Base-by-base conservation (phyloP, 2,888 invertebrate genomes). In the Acrocera orbiculus region DNA sequence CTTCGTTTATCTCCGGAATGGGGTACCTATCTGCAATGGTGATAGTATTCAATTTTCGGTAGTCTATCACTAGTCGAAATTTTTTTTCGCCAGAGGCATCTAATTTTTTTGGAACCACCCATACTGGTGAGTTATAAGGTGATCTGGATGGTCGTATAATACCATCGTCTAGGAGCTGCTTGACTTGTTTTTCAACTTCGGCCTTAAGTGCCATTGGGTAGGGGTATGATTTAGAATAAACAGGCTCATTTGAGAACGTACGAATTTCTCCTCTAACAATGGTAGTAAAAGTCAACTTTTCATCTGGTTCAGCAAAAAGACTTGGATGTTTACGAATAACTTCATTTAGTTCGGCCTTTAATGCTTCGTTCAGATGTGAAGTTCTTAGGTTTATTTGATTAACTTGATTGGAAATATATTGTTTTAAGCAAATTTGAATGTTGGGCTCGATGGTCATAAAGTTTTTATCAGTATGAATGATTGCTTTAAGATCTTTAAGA, bases 61-160 rank as follows among this genome's bases (percentile, higher is more conserved):
- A 37, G 16, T 37, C 37, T 8, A 37, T 37, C 4, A 37, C 32
- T 9, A 38, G 5, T 2, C 41, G 23, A 16, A 27, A 40, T 32
- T 39, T 39, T 28, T 35, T 41, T 15, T 32, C 32, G 17, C 38
- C 38, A 5, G 27, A 34, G 5, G 34, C 31, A 24, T 38, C 38
- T 22, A 22, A 7, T 26, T 37, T 37, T 22, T 37, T 37, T 26
- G 33, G 33, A 9, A 30, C 30, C 5, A 34, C 16, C 42, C 19
- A 8, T 31, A 26, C 8, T 40, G 41, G 27, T 41, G 40, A 11
- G 41, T 41, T 26, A 41, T 41, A 4, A 39, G 41, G 5, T 34
- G 41, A 35, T 43, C 41, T 7, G 40, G 27, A 19, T 4, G 42
- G 22, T 7, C 40, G 36, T 11, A 39, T 41, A 7, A 37, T 35